A percentile compares a stretch with the other conserved stretches of the same genome.
phyloP scores from a whole-genome alignment of 92 coral and sea anemone species.

The Palythoa heliodiscus region DNA sequence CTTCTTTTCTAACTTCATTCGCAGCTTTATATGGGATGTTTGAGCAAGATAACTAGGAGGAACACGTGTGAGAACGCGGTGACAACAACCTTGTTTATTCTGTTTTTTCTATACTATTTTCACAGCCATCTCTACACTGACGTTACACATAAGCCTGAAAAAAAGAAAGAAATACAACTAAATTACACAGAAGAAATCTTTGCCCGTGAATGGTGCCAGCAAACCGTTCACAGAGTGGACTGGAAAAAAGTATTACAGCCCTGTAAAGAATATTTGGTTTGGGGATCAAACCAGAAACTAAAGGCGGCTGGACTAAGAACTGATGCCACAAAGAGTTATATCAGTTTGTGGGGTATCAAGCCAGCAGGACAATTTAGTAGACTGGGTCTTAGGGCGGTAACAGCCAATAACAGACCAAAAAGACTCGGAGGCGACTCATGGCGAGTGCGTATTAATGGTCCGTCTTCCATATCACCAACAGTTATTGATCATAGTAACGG shows the following conservation, averaged over 20 bases:
- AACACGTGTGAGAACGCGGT: background rate
- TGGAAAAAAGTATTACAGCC: constrained; percentile 66
- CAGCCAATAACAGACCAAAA: constrained; percentile 64
- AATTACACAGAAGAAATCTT: background rate
- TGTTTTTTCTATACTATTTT: background rate
- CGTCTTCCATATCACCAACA: constrained; percentile 79
- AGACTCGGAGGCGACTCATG: constrained; percentile 87
- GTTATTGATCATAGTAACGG: constrained; percentile 91
- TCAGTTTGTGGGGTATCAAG: constrained; percentile 67
- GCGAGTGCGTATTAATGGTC: constrained; percentile 78
- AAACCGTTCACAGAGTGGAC: constrained; percentile 60
- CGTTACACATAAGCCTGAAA: background rate
- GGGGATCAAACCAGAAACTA: constrained; percentile 47
- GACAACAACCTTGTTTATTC: background rate
- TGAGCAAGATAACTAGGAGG: background rate
- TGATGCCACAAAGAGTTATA: constrained; percentile 65
- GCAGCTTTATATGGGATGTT: constrained; percentile 39
- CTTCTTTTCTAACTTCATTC: background rate
- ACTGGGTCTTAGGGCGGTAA: constrained; percentile 72
- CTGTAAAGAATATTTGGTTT: constrained; percentile 56
- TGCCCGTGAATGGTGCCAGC: constrained; percentile 74
- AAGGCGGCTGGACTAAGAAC: constrained; percentile 63
- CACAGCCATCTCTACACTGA: background rate
- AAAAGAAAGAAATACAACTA: background rate
- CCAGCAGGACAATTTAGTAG: constrained; percentile 90